Evolutionary conservation across 2,797 vertebrate genomes (phyloP).

Genomic region (Paedocypris micromegethes): DNA sequence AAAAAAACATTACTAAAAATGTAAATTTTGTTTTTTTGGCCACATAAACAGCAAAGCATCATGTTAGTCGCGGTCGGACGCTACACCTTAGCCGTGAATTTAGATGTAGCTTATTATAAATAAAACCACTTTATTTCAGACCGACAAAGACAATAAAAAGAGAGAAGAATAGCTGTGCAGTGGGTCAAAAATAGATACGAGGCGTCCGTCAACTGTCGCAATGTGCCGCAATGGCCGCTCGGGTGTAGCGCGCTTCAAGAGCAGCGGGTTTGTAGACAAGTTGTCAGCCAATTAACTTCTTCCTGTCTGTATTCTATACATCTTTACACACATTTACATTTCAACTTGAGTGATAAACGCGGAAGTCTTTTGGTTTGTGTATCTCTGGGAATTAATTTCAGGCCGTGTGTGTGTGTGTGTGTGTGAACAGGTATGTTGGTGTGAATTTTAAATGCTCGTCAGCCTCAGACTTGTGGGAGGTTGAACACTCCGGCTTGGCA

Average conservation of each 20-base stretch:
- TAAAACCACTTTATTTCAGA: slow-evolving; percentile 17
- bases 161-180: slow-evolving; percentile 6
- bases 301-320: slow-evolving; percentile 23
- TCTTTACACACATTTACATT: slow-evolving; percentile 5
- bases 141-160: slow-evolving; percentile 6
- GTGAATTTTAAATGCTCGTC: slow-evolving; percentile 41
- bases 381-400: not conserved
- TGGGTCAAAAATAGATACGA: slow-evolving; percentile 21
- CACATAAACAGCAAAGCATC: not conserved
- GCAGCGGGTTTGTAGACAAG: slow-evolving; percentile 26
- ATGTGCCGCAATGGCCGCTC: slow-evolving; percentile 20
- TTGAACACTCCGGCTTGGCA: slow-evolving; percentile 63
- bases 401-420: not conserved
- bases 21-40: too few relatives aligned
- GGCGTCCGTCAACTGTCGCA: slow-evolving; percentile 27
- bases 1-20: too few relatives aligned
- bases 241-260: slow-evolving; percentile 22
- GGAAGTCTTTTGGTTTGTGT: not conserved
- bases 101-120: slow-evolving; percentile 12
- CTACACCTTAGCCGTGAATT: not conserved
- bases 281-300: slow-evolving; percentile 32
- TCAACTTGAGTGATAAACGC: not conserved
- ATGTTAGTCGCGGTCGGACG: not conserved
- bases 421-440: slow-evolving; percentile 57
- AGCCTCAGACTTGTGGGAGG: slow-evolving; percentile 57